Conservation (phyloP, 2,888 invertebrate species). For the Hoplodrina ambigua region DNA sequence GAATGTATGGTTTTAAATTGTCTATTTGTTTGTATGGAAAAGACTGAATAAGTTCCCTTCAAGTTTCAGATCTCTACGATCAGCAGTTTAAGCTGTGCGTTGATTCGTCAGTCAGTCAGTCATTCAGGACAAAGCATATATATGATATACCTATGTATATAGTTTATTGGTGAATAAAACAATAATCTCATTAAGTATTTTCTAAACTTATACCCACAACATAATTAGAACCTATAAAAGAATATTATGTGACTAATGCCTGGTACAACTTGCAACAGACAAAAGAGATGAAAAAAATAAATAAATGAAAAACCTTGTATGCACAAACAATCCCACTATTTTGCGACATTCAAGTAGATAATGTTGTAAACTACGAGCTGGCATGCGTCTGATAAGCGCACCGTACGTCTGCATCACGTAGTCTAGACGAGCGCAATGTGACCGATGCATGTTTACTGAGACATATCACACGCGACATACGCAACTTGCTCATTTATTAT, state of each 20-base stretch:
- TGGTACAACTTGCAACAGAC: neutral
- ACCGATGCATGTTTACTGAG: constrained; percentile 30
- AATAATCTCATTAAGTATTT: too few relatives aligned
- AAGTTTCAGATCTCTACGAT: too few relatives aligned
- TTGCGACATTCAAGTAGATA: constrained; percentile 37
- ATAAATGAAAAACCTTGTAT: constrained; percentile 7
- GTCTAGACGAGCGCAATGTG: constrained; percentile 54
- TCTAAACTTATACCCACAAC: too few relatives aligned
- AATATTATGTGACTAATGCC: neutral
- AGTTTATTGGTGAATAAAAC: too few relatives aligned
- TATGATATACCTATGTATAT: too few relatives aligned
- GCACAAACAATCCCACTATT: constrained; percentile 24
- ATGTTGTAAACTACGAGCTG: constrained; percentile 30
- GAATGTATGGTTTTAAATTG: constrained; percentile 3
- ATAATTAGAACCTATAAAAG: too few relatives aligned
- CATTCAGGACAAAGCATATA: too few relatives aligned
- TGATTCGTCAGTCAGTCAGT: too few relatives aligned
- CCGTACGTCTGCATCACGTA: neutral
- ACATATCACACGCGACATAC: constrained; percentile 13
- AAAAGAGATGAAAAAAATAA: neutral
- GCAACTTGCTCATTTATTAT: constrained; percentile 7
- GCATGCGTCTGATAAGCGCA: constrained; percentile 42
- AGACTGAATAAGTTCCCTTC: too few relatives aligned
- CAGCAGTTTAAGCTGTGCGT: too few relatives aligned
- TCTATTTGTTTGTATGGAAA: neutral